A percentile compares a stretch with the other conserved stretches of the same genome.
Evolutionary conservation across 1,140 invertebrate genomes (phyloP).

Genomic region (Sycophaga agraensis): DNA sequence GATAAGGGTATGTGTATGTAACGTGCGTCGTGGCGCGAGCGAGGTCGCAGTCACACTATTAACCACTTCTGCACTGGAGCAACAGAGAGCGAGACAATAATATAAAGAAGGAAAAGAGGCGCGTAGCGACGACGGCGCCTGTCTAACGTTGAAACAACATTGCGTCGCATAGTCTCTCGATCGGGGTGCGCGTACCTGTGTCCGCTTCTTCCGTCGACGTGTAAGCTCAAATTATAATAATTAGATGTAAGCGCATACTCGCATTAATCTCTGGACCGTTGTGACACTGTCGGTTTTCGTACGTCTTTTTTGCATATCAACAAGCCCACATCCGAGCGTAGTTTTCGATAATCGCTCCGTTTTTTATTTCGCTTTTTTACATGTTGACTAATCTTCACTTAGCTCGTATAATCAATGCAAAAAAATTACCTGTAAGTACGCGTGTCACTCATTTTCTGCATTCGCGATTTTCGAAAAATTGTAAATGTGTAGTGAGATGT

Average conservation of each 20-base stretch:
- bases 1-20: too few relatives aligned
- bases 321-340: too few relatives aligned
- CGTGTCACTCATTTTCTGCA: neutral
- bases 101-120: neutral
- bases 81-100: neutral
- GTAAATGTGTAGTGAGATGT: too few relatives aligned
- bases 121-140: neutral
- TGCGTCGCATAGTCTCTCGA: neutral
- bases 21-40: too few relatives aligned
- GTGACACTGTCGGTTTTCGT: neutral
- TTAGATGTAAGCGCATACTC: neutral
- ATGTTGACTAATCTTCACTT: too few relatives aligned
- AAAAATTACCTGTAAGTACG: too few relatives aligned
- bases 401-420: neutral
- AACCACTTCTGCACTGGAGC: too few relatives aligned
- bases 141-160: neutral
- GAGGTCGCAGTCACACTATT: too few relatives aligned
- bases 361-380: too few relatives aligned
- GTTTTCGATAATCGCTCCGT: too few relatives aligned
- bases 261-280: neutral
- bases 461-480: too few relatives aligned
- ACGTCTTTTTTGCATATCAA: too few relatives aligned
- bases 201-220: neutral
- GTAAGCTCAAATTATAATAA: neutral
- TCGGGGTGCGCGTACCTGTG: neutral